Evolutionary conservation across 2,888 invertebrate genomes (phyloP).

Genomic region (Hirtodrosophila trivittata): DNA sequence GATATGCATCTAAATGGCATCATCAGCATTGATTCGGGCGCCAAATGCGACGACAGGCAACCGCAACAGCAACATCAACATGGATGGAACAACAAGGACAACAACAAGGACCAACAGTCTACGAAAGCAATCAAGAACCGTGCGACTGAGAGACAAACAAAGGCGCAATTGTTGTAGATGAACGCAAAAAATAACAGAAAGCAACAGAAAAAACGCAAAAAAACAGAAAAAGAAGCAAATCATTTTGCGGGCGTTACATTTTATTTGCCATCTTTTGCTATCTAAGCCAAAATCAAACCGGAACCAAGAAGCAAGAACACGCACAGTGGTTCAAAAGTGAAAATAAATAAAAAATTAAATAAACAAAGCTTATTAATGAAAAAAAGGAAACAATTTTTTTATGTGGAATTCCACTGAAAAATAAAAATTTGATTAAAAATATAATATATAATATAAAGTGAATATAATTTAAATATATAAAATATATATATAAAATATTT

Average conservation of each 20-base stretch:
- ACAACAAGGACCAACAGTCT: conserved; percentile 6
- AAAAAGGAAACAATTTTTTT: too few species aligned
- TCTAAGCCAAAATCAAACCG: conserved; percentile 22
- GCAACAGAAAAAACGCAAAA: conserved; percentile 16
- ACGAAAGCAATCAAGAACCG: conserved; percentile 66
- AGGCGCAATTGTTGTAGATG: conserved; percentile 34
- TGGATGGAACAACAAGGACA: conserved; percentile 2
- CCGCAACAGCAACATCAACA: conserved; percentile 20
- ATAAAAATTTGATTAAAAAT: too few species aligned
- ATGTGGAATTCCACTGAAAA: too few species aligned
- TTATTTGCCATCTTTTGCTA: conserved; percentile 48
- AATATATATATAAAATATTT: too few species aligned
- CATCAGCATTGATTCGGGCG: conserved; percentile 64
- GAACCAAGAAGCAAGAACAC: conserved; percentile 13
- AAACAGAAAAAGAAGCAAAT: conserved; percentile 55
- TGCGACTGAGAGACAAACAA: conserved; percentile 65
- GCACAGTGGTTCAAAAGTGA: conserved; percentile 19
- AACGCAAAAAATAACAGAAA: conserved; percentile 17
- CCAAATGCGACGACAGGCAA: conserved; percentile 54
- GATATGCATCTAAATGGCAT: conserved; percentile 78
- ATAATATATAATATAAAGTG: too few species aligned
- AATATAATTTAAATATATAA: too few species aligned
- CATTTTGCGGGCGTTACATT: conserved; percentile 66
- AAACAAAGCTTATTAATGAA: background rate
- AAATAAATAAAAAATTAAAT: background rate